Percentiles rank a stretch among this genome's conserved stretches.
Evolutionary conservation across 2,888 invertebrate genomes (phyloP).

Genomic region (Dicyrtomina minuta): DNA sequence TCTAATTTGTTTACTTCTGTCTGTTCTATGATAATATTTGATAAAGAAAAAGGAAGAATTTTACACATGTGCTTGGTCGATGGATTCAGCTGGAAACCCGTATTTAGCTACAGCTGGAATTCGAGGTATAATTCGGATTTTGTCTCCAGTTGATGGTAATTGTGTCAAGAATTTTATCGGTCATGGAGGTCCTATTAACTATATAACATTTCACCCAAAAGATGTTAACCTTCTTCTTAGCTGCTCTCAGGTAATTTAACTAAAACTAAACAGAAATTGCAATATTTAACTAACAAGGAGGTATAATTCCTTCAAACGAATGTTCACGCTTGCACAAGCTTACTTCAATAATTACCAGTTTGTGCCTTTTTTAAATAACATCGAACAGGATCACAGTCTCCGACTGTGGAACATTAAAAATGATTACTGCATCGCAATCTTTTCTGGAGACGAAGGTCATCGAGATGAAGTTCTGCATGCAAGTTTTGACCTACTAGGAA

Average conservation of each 20-base stretch:
- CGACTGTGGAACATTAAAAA: slow-evolving; percentile 93
- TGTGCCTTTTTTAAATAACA: background rate
- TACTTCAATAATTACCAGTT: background rate
- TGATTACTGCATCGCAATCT: slow-evolving; percentile 90
- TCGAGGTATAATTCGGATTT: slow-evolving; percentile 83
- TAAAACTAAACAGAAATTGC: background rate
- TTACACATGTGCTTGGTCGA: slow-evolving; percentile 96
- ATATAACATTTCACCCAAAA: slow-evolving; percentile 87
- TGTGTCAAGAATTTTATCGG: slow-evolving; percentile 86
- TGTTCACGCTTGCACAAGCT: background rate
- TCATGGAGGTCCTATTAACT: slow-evolving; percentile 88
- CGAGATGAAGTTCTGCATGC: slow-evolving; percentile 86
- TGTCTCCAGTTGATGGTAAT: slow-evolving; percentile 72
- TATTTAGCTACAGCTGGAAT: slow-evolving; percentile 88
- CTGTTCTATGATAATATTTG: too few relatives aligned
- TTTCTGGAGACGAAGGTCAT: slow-evolving; percentile 96
- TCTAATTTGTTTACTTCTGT: slow-evolving; percentile 1
- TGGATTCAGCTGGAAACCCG: slow-evolving; percentile 78
- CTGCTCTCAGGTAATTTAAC: slow-evolving; percentile 70
- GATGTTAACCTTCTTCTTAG: slow-evolving; percentile 85
- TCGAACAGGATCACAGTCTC: slow-evolving; percentile 70
- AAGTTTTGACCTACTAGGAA: slow-evolving; percentile 80
- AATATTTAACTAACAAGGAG: background rate
- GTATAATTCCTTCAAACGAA: background rate
- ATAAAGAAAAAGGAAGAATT: slow-evolving; percentile 76